Evolutionary conservation across 2,797 vertebrate genomes (phyloP), one percentile per base, ranked within the genome.

Genomic region (Sibirionetta formosa): DNA sequence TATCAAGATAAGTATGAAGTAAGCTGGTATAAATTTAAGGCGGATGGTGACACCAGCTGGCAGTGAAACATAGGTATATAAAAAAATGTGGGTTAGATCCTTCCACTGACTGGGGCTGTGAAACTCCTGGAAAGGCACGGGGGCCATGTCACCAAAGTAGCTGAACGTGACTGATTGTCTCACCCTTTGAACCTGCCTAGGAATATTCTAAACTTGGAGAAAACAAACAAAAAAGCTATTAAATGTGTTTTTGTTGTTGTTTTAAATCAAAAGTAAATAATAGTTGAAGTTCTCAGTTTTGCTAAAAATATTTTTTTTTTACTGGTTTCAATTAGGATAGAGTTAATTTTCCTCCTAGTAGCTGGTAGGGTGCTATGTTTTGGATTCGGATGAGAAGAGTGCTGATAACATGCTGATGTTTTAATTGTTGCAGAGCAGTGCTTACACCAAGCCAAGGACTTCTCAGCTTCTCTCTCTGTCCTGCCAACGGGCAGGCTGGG

Each of bases 31-130:
- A 82, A 92, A 79, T 87, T 87, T 63, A 85, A 94, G 60, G 91
- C 66, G 57, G 36, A 40, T 70, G 87, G 54, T 91, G 78, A 89
- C 86, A 93, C 79, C 91, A 95, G 68, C 84, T 97, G 91, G 71
- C 69, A 48, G n/a, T 80, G 82, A 87, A 80, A 93, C 63, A 70
- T 0, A 31, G 24, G 8, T 53, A 24, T 35, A 29, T 79, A 40
- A 10, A 31, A 13, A 13, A 57, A 6, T 4, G 9, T 20, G 85
- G 61, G 36, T 24, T 72, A 69, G 40, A 23, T 50, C n/a, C 38
- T 57, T 72, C 18, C 7, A 7, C 6, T 68, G 53, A 14, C 14
- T 22, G 38, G 44, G 53, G 12, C 42, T 46, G 54, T 76, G 35
- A 16, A 71, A 2, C 27, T 36, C 29, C 27, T 57, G 66, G 16